Base-by-base conservation (phyloP, 2,888 invertebrate species). In the Phengaris alcon region DNA sequence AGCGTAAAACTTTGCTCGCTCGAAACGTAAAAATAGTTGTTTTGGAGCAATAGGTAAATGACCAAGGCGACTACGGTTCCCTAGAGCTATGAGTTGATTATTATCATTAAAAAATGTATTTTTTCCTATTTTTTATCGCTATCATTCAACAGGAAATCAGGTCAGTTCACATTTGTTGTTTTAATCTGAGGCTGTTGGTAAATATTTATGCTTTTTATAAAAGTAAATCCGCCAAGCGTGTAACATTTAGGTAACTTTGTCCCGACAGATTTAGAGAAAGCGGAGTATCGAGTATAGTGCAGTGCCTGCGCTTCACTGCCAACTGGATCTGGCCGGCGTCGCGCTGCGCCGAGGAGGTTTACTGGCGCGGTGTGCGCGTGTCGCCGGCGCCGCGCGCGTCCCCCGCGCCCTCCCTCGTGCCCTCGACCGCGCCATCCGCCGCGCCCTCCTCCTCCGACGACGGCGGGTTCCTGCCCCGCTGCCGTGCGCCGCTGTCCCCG, bases 261-360 rank as follows among this genome's bases (percentile, higher is more conserved):
- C 22, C 35, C 64, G 35, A 46, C 94, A 97, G 97, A 97, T 96
- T 96, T 97, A 96, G 97, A 96, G 96, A 97, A 96, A 95, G 97
- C 97, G 95, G 97, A 97, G 96, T 97, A 97, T 97, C 97, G 97
- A 96, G 97, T 97, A 93, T 97, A 95, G 96, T 95, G 91, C 95
- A 96, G 83, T 94, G 94, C 85, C 82, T 94, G 84, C 90, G 92
- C 80, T 93, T 94, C 84, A 91, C 93, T 80, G 91, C 88, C 82
- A 96, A 96, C 90, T 96, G 96, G 96, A 95, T 96, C 86, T 96
- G 96, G 96, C 96, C 96, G 85, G 94, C 95, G 85, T 95, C 96
- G 87, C 95, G 96, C 78, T 96, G 96, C 86, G 88, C 88, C 79
- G 89, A 87, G 81, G 86, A 85, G 84, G 81, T 83, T 81, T 85